Conservation (phyloP, 1,140 invertebrate genomes). For the Myzus persicae region DNA sequence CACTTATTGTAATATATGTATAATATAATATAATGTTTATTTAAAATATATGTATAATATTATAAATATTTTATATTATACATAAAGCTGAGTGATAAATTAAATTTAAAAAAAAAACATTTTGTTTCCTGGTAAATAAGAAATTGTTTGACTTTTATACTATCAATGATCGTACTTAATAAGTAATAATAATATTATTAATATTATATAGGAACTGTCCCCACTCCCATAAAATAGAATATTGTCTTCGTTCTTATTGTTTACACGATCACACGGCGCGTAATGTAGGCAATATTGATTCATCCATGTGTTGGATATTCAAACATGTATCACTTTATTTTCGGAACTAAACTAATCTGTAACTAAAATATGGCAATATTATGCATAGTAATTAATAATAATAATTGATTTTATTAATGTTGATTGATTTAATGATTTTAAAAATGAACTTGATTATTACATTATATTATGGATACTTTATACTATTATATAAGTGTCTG, state of each 20-base stretch:
- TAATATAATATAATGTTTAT: not conserved
- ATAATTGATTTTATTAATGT: not conserved
- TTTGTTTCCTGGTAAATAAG: not conserved
- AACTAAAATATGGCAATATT: too few species aligned
- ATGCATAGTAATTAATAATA: not conserved
- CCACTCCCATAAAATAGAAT: not conserved
- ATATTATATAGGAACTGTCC: not conserved
- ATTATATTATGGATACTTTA: too few species aligned
- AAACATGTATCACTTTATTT: not conserved
- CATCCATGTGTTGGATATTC: not conserved
- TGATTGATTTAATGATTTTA: not conserved
- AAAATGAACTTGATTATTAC: too few species aligned
- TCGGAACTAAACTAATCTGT: not conserved
- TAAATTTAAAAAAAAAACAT: too few species aligned
- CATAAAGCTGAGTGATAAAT: too few species aligned
- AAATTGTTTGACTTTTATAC: not conserved
- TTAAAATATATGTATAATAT: not conserved
- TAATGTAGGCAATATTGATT: constrained; percentile 33
- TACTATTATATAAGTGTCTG: not conserved
- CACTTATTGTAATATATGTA: not conserved
- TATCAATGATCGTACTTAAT: not conserved
- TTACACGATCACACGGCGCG: not conserved
- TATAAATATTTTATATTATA: too few species aligned
- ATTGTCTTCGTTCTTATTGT: not conserved
- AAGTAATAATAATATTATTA: not conserved